Base-by-base conservation (phyloP, 2,113 vertebrate species). In the Clarias batrachus region DNA sequence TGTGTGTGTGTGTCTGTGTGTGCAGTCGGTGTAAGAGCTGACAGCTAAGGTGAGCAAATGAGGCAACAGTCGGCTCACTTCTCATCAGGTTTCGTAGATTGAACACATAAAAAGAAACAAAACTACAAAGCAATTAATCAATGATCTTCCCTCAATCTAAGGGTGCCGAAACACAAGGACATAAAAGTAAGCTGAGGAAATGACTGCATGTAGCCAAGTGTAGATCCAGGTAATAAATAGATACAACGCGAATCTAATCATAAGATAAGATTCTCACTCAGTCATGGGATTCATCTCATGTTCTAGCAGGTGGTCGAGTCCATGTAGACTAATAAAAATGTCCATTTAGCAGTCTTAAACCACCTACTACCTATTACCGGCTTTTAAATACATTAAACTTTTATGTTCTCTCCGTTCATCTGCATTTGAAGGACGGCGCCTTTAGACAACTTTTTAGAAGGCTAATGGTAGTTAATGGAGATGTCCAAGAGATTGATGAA, bases 71-170 rank as follows among this genome's bases (percentile, higher is more conserved):
- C 25, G 62, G 60, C 63, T 70, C 33, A 59, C 37, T 52, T 80
- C 52, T 62, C 73, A 78, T 84, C 86, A 70, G 54, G 54, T 62
- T 56, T 77, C 30, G n/a, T 66, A 76, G 82, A 87, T 83, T 70
- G 65, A 84, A 84, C 57, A 70, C 74, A 87, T 23, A 54, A 59
- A 84, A 83, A 62, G 16, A 62, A 85, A 85, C 77, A 70, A 87
- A 63, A 79, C 86, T 13, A 41, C 30, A 85, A 87, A 81, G 60
- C 70, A 73, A 60, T 48, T 12, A 77, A 89, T 86, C 84, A 57
- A 84, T 81, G 59, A 17, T 56, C 76, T 74, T 80, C 71, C 60
- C 77, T 8, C 25, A 71, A 60, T 57, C 52, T 19, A 17, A 81
- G 59, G 78, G 37, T 37, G 66, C 27, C 71, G 25, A 81, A 59